A percentile compares a stretch with the other conserved stretches of the same genome.
Evolutionary conservation across 2,797 vertebrate genomes (phyloP).

Genomic region (Vipera ursinii): DNA sequence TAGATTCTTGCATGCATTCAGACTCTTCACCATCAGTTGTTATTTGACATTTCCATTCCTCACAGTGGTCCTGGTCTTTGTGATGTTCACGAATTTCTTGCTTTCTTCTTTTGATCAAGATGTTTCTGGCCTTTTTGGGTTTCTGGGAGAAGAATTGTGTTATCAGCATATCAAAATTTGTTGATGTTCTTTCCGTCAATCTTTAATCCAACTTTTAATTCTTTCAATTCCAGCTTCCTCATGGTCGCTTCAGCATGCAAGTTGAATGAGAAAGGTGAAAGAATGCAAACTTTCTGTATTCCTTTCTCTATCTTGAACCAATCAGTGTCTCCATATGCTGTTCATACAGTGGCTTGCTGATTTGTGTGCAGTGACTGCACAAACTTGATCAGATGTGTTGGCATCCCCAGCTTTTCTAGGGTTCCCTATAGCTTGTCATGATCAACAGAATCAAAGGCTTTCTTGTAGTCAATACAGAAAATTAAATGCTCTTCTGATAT

Average conservation of each 20-base stretch:
- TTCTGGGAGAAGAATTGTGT: background rate
- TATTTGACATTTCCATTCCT: background rate
- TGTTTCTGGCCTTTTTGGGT: background rate
- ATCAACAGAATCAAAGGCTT: background rate
- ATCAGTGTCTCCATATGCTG: background rate
- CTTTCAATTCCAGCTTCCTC: background rate
- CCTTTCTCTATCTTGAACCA: background rate
- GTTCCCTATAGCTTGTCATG: background rate
- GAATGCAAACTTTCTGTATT: background rate
- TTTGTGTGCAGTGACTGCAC: background rate
- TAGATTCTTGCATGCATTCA: background rate
- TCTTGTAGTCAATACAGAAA: background rate
- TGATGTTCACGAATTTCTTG: too few relatives aligned
- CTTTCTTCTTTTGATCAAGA: background rate
- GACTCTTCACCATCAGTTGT: background rate
- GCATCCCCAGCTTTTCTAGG: background rate
- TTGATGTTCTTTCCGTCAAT: background rate
- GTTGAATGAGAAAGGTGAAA: background rate
- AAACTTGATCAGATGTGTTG: background rate
- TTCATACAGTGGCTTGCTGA: background rate
- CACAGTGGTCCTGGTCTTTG: background rate
- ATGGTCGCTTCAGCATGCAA: background rate
- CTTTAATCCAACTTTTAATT: background rate
- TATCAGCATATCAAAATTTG: background rate
- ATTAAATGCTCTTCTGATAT: background rate